A percentile compares a stretch with the other conserved stretches of the same genome.
These are phyloP conservation scores for Mustela nigripes DNA, from an alignment of 2,113 vertebrate species.

Conservation along the genomic window DNA sequence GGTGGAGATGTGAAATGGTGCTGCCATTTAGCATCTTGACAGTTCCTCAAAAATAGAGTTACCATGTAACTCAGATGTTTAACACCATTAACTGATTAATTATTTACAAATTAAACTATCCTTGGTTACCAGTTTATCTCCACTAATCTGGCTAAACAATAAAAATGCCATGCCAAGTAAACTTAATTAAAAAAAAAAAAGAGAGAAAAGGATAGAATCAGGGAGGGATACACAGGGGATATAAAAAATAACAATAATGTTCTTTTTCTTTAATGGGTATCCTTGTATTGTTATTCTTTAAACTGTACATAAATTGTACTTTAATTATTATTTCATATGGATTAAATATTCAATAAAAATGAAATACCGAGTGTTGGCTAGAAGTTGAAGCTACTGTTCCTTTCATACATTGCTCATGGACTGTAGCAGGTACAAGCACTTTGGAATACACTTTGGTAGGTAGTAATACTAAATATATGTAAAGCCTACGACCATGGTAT, in stretches of 20 bases:
- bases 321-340: background rate
- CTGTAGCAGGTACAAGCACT: background rate
- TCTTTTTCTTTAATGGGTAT: background rate
- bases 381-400: background rate
- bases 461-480: background rate
- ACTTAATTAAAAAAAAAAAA: background rate
- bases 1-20: background rate
- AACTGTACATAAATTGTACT: background rate
- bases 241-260: slow-evolving; percentile 26
- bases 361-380: background rate
- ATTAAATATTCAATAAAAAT: slow-evolving; percentile 40
- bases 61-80: background rate
- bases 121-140: background rate
- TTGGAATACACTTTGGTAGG: background rate
- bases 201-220: background rate
- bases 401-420: background rate
- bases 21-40: background rate
- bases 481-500: background rate
- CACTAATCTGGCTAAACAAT: background rate
- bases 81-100: background rate
- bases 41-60: background rate
- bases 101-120: background rate
- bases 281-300: background rate
- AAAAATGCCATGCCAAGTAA: background rate
- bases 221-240: background rate